These are phyloP conservation scores for Gracilinanus agilis DNA, from an alignment of 2,113 vertebrate species.

Conservation along the genomic window DNA sequence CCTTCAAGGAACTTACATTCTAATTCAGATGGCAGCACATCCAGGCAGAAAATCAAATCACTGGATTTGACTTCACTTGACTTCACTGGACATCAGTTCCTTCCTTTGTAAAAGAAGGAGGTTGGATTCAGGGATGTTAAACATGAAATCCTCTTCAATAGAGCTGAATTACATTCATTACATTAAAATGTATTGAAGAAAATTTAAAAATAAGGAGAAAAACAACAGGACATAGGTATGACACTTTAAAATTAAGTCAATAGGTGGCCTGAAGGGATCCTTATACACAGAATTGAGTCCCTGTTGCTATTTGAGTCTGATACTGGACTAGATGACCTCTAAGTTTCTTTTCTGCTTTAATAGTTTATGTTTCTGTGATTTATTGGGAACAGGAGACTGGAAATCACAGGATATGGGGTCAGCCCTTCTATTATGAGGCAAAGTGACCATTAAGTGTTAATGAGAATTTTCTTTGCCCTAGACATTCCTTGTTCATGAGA, in stretches of 20 bases:
- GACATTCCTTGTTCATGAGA: background rate
- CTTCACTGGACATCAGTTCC: background rate
- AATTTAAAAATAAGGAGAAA: background rate
- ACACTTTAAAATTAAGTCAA: background rate
- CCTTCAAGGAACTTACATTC: background rate
- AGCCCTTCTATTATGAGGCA: background rate
- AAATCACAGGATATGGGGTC: background rate
- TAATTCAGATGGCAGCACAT: background rate
- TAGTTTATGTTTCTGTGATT: background rate
- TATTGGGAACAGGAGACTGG: background rate
- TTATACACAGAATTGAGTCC: background rate
- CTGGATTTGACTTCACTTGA: background rate
- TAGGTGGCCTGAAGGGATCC: background rate
- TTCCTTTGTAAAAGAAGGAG: background rate
- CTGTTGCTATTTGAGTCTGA: background rate
- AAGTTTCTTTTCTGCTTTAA: background rate
- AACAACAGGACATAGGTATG: background rate
- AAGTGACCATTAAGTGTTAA: background rate
- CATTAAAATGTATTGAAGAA: background rate
- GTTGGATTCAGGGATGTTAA: background rate
- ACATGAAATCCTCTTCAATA: background rate
- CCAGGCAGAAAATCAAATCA: background rate
- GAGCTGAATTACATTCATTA: background rate
- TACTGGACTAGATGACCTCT: background rate
- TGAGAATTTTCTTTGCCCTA: background rate